Conservation (phyloP, 2,113 vertebrate species). For the Rhizomys pruinosus region DNA sequence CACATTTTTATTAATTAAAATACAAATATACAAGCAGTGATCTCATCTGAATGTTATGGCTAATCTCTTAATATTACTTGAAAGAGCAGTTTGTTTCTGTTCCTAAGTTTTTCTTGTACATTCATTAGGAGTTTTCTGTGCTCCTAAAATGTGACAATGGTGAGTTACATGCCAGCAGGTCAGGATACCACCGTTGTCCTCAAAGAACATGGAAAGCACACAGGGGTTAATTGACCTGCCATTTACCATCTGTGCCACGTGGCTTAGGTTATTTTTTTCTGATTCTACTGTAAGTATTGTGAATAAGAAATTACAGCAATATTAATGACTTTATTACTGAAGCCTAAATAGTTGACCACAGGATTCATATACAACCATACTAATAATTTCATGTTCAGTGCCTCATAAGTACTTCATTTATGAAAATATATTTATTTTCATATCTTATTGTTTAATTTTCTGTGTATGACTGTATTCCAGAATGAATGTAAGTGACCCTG, state of each 20-base stretch:
- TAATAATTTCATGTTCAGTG: neutral
- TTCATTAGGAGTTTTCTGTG: neutral
- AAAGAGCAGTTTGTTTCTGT: neutral
- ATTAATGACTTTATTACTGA: neutral
- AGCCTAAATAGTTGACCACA: neutral
- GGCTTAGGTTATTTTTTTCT: neutral
- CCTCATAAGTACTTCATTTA: neutral
- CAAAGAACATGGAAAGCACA: neutral
- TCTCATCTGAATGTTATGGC: neutral
- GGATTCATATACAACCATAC: neutral
- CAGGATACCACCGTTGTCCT: neutral
- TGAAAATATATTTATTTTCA: no score
- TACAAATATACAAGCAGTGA: neutral
- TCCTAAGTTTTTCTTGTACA: neutral
- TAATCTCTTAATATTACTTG: neutral
- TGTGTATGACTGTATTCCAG: no score
- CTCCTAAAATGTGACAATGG: neutral
- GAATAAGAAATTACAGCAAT: constrained; percentile 7
- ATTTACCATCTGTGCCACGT: neutral
- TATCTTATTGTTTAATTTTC: no score
- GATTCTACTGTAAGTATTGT: neutral
- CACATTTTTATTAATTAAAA: neutral
- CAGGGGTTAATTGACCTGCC: neutral
- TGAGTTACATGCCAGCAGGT: neutral
- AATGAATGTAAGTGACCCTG: no score